A percentile compares a stretch with the other conserved stretches of the same genome.
phyloP scores from a whole-genome alignment of 2,888 invertebrate species.

The Phorcus lineatus region DNA sequence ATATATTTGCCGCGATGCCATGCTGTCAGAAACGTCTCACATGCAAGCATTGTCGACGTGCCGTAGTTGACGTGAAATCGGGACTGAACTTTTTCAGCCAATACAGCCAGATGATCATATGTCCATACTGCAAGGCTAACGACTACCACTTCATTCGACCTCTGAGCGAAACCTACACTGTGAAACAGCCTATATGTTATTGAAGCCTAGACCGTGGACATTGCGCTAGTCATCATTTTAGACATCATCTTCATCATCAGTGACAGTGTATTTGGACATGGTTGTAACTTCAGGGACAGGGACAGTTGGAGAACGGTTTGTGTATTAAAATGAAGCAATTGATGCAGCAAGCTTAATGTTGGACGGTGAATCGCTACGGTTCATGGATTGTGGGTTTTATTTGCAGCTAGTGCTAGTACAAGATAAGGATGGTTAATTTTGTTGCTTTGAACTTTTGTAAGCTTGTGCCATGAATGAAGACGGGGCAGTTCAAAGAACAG shows the following conservation, averaged over 20 bases:
- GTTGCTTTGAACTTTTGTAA: no score
- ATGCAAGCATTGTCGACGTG: slow-evolving; percentile 95
- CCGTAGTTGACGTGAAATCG: slow-evolving; percentile 88
- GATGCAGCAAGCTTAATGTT: no score
- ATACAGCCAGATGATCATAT: slow-evolving; percentile 88
- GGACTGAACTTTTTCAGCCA: slow-evolving; percentile 94
- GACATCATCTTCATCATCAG: neutral
- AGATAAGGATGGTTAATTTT: no score
- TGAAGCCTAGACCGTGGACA: slow-evolving; percentile 35
- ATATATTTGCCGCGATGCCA: slow-evolving; percentile 97
- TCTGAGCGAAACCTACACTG: slow-evolving; percentile 76
- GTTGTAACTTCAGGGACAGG: neutral
- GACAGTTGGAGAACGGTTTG: no score
- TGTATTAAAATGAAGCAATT: no score
- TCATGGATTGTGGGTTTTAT: no score
- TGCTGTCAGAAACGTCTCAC: slow-evolving; percentile 94
- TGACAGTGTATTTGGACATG: no score
- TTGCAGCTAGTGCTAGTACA: no score
- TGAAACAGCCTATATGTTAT: slow-evolving; percentile 66
- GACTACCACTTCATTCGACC: slow-evolving; percentile 97
- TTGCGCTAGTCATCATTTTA: slow-evolving; percentile 8
- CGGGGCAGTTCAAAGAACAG: no score
- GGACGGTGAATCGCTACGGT: no score
- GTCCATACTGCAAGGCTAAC: slow-evolving; percentile 91
- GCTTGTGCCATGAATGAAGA: no score